A percentile compares a stretch with the other conserved stretches of the same genome.
These are phyloP conservation scores for Zootoca vivipara DNA, from an alignment of 2,113 vertebrate genomes.

Conservation along the genomic window DNA sequence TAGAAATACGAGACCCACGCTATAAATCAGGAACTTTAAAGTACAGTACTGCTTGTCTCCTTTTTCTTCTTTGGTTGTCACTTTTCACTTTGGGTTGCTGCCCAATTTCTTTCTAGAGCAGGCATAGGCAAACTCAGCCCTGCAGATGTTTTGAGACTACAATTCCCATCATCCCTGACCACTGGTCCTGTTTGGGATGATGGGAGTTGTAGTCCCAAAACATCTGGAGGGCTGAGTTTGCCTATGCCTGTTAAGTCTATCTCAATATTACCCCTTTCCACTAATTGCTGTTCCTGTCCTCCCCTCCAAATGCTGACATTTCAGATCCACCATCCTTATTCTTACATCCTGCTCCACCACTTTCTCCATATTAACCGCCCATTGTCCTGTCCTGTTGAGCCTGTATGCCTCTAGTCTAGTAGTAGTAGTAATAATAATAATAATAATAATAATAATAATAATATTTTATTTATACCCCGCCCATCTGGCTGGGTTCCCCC, in stretches of 20 bases:
- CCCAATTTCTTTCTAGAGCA: neutral
- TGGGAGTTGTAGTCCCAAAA: no score
- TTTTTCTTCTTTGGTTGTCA: neutral
- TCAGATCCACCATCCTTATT: neutral
- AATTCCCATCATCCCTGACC: no score
- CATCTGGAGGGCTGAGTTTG: no score
- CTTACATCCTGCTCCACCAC: neutral
- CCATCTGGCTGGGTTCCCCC: no score
- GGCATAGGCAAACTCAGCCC: no score
- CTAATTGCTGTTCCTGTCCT: neutral
- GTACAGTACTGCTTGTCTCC: neutral
- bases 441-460: no score
- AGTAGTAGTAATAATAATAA: no score
- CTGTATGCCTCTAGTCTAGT: neutral
- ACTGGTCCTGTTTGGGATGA: no score
- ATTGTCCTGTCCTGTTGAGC: neutral
- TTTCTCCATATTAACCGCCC: neutral
- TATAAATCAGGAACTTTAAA: neutral
- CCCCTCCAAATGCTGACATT: no score
- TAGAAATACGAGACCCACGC: fast-evolving
- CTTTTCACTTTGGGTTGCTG: no score
- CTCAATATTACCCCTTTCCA: neutral
- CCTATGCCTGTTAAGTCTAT: neutral
- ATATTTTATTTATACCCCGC: no score
- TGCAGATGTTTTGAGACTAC: no score